Conservation (phyloP, 1,140 invertebrate genomes). For the Cyrtorhinus lividipennis region DNA sequence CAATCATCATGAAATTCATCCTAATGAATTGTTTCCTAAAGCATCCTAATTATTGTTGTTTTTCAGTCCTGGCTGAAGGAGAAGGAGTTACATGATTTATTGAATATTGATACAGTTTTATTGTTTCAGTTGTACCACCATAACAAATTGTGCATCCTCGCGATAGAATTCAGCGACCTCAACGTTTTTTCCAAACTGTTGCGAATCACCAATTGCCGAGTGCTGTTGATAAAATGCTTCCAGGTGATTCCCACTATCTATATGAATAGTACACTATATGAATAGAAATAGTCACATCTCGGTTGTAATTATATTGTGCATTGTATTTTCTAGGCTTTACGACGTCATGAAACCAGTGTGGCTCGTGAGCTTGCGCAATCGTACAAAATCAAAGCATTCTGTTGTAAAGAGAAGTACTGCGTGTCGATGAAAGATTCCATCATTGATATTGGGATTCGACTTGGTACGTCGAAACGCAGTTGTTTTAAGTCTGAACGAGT, state of each 20-base stretch:
- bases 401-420: neutral
- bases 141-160: slow-evolving; percentile 41
- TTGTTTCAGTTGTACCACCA: slow-evolving; percentile 45
- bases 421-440: slow-evolving; percentile 21
- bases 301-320: too few species aligned
- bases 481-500: too few species aligned
- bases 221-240: slow-evolving; percentile 47
- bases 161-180: slow-evolving; percentile 51
- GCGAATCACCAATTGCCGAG: slow-evolving; percentile 50
- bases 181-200: slow-evolving; percentile 56
- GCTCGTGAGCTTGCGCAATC: slow-evolving; percentile 34
- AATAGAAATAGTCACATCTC: too few species aligned
- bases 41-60: too few species aligned
- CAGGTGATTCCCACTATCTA: slow-evolving; percentile 33
- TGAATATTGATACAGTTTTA: too few species aligned
- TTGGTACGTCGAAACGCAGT: too few species aligned
- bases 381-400: slow-evolving; percentile 27
- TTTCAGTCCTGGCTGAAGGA: too few species aligned
- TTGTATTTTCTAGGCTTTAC: neutral
- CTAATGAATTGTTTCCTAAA: too few species aligned
- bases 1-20: too few species aligned
- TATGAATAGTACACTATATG: neutral
- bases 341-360: slow-evolving; percentile 33
- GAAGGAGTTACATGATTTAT: too few species aligned
- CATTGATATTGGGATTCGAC: slow-evolving; percentile 40